These are phyloP conservation scores for Agrochola litura DNA, from an alignment of 2,888 invertebrate genomes.

Conservation along the genomic window DNA sequence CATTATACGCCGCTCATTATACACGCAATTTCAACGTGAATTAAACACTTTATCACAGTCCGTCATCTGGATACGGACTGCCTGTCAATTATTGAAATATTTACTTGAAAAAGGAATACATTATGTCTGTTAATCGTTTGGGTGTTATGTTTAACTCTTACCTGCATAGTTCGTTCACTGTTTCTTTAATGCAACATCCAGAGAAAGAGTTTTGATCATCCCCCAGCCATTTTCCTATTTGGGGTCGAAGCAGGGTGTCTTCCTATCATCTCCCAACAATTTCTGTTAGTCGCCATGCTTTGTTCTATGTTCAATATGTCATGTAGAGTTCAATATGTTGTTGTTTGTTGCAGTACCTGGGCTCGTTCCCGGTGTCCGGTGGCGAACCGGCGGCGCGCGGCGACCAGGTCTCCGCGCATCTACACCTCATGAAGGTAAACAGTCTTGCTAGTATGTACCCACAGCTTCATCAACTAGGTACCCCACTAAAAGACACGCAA, in stretches of 20 bases:
- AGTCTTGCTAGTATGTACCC: background rate
- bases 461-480: background rate
- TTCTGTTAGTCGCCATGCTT: too few relatives aligned
- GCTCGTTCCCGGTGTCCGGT: conserved; percentile 94
- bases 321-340: background rate
- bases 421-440: conserved; percentile 91
- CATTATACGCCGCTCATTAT: conserved; percentile 59
- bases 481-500: too few relatives aligned
- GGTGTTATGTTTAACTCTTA: background rate
- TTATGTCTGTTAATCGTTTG: conserved; percentile 20
- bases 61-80: conserved; percentile 44
- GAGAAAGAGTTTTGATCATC: too few relatives aligned
- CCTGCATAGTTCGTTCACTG: background rate
- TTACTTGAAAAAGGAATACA: conserved; percentile 3
- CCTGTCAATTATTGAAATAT: conserved; percentile 40
- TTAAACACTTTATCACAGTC: conserved; percentile 50
- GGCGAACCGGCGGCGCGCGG: conserved; percentile 92
- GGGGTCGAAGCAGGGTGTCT: background rate
- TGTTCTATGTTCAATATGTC: background rate
- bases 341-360: conserved; percentile 92
- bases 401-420: conserved; percentile 91
- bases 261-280: background rate
- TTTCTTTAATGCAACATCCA: background rate
- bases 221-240: background rate
- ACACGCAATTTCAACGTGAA: conserved; percentile 49